Evolutionary conservation across 2,888 invertebrate species (phyloP).

Genomic region (Diadromus collaris): DNA sequence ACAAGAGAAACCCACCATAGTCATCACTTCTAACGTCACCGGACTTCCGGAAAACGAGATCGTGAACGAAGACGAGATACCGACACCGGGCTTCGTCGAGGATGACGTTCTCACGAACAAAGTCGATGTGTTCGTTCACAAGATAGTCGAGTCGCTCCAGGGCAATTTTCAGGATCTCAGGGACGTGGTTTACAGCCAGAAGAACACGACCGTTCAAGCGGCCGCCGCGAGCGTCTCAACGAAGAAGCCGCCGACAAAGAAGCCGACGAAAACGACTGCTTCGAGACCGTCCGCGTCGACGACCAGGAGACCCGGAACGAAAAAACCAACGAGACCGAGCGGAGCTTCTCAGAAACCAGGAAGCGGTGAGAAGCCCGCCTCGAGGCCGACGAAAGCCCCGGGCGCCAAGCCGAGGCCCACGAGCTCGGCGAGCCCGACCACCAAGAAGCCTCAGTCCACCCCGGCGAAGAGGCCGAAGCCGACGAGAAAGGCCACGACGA

Average conservation of each 20-base stretch:
- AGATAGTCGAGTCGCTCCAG: slow-evolving; percentile 91
- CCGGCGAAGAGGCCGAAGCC: slow-evolving; percentile 76
- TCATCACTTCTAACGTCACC: slow-evolving; percentile 75
- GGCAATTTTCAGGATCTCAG: slow-evolving; percentile 91
- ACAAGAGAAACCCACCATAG: slow-evolving; percentile 77
- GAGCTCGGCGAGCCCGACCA: slow-evolving; percentile 71
- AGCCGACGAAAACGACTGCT: slow-evolving; percentile 60
- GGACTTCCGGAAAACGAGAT: slow-evolving; percentile 73
- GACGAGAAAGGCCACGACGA: slow-evolving; percentile 79
- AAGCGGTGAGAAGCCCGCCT: slow-evolving; percentile 12
- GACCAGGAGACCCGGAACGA: slow-evolving; percentile 66
- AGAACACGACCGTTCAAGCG: slow-evolving; percentile 72
- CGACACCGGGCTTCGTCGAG: slow-evolving; percentile 89
- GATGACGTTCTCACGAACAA: slow-evolving; percentile 89
- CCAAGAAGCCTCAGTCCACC: slow-evolving; percentile 79
- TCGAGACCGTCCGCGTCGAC: slow-evolving; percentile 34
- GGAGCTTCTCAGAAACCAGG: slow-evolving; percentile 35
- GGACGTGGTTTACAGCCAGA: slow-evolving; percentile 86
- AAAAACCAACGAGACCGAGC: slow-evolving; percentile 70
- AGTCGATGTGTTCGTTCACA: slow-evolving; percentile 91
- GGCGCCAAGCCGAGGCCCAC: slow-evolving; percentile 71
- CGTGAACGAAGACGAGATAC: slow-evolving; percentile 85
- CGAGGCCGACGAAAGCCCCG: slow-evolving; percentile 72
- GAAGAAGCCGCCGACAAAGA: slow-evolving; percentile 66
- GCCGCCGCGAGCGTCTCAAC: slow-evolving; percentile 67